Evolutionary conservation across 2,113 vertebrate genomes (phyloP), one percentile per base, ranked within the genome.

Genomic region (Carollia perspicillata): DNA sequence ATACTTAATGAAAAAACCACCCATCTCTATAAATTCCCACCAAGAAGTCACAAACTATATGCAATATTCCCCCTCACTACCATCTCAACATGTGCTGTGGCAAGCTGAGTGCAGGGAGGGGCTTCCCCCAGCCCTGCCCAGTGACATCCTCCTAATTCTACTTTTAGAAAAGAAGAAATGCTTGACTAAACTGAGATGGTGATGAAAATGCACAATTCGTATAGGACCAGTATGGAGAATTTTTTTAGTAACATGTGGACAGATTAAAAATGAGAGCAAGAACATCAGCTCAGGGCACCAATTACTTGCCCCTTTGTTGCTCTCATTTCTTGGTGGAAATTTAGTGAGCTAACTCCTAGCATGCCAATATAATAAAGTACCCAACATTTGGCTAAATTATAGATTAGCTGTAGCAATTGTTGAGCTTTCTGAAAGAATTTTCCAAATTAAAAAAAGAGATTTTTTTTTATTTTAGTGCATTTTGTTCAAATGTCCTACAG

Each of bases 351-450:
- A 58, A 93, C 81, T 95, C 84, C 13, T 92, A 94, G 88, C 75
- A 86, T 84, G 69, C 92, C 88, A 97, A 72, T 89, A 89, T 94
- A 90, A 68, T 18, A 78, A 96, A 97, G 81, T 86, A 20, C 6
- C 23, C 72, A 51, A 40, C 0, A 55, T 95, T 85, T 75, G 93
- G 16, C 84, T 91, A 95, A 94, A 95, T 88, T 83, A 96, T 69
- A 97, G 78, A 97, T 85, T 95, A 88, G 91, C 49, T 92, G 8
- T 47, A 80, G 81, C 49, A 95, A 93, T 92, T 93, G 92, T 94
- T 97, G 88, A 72, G 89, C 93, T 96, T 96, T 95, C 94, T 30
- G 71, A 96, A 95, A 85, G 79, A 95, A 97, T 95, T 97, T 90
- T 74, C 84, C 93, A 77, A 49, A 49, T 44, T 37, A 80, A 44